These are phyloP conservation scores for Uromys caudimaculatus DNA, from an alignment of 2,797 vertebrate species.

Conservation along the genomic window DNA sequence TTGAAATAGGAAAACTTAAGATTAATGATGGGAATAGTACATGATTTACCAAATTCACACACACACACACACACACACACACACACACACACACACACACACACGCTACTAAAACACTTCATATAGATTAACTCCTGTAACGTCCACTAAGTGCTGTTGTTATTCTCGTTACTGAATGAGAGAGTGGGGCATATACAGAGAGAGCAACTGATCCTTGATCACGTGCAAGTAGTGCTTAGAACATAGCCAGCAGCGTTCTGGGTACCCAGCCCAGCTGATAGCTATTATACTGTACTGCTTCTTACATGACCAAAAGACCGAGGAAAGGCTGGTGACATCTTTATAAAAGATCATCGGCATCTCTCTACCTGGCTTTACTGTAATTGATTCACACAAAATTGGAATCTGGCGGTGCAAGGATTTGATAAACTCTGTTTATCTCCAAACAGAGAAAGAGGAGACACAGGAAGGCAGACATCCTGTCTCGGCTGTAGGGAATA, in stretches of 20 bases:
- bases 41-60: neutral
- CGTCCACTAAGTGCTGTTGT: neutral
- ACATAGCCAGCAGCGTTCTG: neutral
- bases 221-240: neutral
- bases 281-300: neutral
- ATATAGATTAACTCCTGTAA: neutral
- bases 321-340: neutral
- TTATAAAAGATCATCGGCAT: neutral
- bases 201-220: neutral
- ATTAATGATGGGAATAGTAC: neutral
- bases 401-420: neutral
- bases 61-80: neutral
- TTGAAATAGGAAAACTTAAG: constrained; percentile 51
- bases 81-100: neutral
- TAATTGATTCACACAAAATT: neutral
- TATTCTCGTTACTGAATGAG: neutral
- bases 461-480: neutral
- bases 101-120: neutral
- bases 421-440: constrained; percentile 35
- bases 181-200: neutral
- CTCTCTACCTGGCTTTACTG: neutral
- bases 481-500: neutral
- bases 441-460: neutral
- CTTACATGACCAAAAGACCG: neutral
- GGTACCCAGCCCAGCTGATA: neutral